Evolutionary conservation across 1,140 invertebrate species (phyloP).

Genomic region (Drosophila seguyi): DNA sequence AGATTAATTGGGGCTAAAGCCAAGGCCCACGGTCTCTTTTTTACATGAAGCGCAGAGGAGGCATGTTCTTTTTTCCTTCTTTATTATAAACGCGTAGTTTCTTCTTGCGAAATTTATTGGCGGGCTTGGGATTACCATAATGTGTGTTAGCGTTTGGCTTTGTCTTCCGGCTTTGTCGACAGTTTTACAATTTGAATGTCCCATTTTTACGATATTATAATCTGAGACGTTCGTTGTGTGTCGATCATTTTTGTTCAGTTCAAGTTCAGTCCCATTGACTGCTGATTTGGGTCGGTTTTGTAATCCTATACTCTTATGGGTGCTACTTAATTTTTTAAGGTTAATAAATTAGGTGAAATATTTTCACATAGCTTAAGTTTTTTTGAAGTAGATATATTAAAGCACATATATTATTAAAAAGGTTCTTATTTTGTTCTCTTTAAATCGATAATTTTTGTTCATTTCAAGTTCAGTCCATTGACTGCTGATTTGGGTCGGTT

Average conservation of each 20-base stretch:
- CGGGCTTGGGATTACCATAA: constrained; percentile 30
- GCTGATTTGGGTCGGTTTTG: constrained; percentile 1
- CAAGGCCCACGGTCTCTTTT: constrained; percentile 30
- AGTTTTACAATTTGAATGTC: constrained; percentile 37
- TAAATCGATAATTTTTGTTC: constrained; percentile 11
- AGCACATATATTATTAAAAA: too few relatives aligned
- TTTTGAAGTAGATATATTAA: too few relatives aligned
- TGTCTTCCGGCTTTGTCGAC: constrained; percentile 37
- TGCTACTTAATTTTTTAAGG: neutral
- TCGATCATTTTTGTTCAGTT: constrained; percentile 18
- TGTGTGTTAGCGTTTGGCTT: constrained; percentile 19
- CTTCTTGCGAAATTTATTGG: constrained; percentile 43
- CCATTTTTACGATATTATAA: constrained; percentile 28
- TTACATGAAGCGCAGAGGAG: constrained; percentile 6
- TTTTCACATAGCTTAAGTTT: neutral
- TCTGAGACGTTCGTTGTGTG: constrained; percentile 11
- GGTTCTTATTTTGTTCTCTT: too few relatives aligned
- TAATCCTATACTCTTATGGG: neutral
- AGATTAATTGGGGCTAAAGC: constrained; percentile 36
- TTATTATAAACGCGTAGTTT: constrained; percentile 28
- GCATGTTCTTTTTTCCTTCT: constrained; percentile 28
- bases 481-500: constrained; percentile 4
- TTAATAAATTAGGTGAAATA: neutral
- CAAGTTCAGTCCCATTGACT: constrained; percentile 25
- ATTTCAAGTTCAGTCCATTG: constrained; percentile 28